phyloP scores from a whole-genome alignment of 2,113 vertebrate species.

The Holacanthus passer region DNA sequence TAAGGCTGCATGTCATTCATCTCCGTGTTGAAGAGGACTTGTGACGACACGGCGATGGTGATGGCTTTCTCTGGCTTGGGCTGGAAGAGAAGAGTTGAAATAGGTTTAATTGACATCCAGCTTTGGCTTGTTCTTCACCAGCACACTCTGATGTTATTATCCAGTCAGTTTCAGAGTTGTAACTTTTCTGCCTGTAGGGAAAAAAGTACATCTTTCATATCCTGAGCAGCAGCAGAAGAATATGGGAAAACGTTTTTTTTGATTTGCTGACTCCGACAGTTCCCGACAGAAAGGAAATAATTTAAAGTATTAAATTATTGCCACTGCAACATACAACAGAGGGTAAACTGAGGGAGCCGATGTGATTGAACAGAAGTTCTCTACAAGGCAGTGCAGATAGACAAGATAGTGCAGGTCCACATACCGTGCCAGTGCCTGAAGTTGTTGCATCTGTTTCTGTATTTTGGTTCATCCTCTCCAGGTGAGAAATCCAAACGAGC shows the following conservation, averaged over 20 bases:
- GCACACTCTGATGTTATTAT: too few relatives aligned
- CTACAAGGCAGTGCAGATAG: conserved; percentile 38
- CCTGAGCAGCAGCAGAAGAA: not conserved
- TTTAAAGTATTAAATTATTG: too few relatives aligned
- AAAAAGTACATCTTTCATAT: not conserved
- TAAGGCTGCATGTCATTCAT: conserved; percentile 93
- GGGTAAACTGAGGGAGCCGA: conserved; percentile 8
- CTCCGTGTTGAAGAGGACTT: conserved; percentile 96
- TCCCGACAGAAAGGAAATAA: not conserved
- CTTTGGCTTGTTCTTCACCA: too few relatives aligned
- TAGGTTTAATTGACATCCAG: too few relatives aligned
- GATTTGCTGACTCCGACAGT: conserved; percentile 1
- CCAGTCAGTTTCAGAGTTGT: too few relatives aligned
- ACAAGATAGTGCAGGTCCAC: conserved; percentile 42
- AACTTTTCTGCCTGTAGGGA: too few relatives aligned
- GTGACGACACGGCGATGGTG: conserved; percentile 93
- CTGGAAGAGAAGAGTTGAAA: conserved; percentile 69
- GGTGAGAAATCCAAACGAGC: not conserved
- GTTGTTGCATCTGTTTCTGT: not conserved
- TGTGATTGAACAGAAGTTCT: conserved; percentile 36
- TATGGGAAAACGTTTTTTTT: not conserved
- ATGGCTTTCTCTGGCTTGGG: conserved; percentile 93
- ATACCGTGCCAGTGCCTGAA: conserved; percentile 20
- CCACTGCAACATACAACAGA: not conserved
- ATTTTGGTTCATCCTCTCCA: not conserved